Conservation (phyloP, 2,113 vertebrate species). For the Zootoca vivipara region DNA sequence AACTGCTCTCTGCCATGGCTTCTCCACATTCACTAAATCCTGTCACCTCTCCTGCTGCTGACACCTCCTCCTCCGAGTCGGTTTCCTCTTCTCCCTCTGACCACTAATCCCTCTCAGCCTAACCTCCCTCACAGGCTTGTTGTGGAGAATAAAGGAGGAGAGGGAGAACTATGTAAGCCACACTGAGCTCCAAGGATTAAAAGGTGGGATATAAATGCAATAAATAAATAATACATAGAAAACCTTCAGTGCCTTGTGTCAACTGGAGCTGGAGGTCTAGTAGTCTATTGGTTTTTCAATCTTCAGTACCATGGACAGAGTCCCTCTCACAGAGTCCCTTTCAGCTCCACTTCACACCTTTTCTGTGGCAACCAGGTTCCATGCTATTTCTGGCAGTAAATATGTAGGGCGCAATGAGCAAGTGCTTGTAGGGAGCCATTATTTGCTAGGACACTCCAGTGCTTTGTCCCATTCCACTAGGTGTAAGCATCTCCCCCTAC, state of each 20-base stretch:
- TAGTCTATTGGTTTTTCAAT: not conserved
- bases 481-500: not conserved
- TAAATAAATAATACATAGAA: not conserved
- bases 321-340: not conserved
- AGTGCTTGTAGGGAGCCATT: fast-evolving
- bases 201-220: not conserved
- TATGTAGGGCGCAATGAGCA: not conserved
- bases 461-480: no score
- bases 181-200: not conserved
- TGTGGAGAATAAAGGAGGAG: not conserved
- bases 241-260: not conserved
- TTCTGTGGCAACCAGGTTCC: not conserved
- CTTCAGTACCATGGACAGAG: slow-evolving; percentile 14
- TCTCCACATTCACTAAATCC: not conserved
- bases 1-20: not conserved
- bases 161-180: not conserved
- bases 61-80: no score
- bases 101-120: not conserved
- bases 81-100: no score
- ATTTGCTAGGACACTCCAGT: not conserved
- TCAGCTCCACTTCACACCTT: not conserved
- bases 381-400: not conserved
- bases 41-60: no score
- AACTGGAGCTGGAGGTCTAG: not conserved
- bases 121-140: not conserved